Base-by-base conservation (phyloP, 2,888 invertebrate genomes). In the Rhyacophila evoluta region DNA sequence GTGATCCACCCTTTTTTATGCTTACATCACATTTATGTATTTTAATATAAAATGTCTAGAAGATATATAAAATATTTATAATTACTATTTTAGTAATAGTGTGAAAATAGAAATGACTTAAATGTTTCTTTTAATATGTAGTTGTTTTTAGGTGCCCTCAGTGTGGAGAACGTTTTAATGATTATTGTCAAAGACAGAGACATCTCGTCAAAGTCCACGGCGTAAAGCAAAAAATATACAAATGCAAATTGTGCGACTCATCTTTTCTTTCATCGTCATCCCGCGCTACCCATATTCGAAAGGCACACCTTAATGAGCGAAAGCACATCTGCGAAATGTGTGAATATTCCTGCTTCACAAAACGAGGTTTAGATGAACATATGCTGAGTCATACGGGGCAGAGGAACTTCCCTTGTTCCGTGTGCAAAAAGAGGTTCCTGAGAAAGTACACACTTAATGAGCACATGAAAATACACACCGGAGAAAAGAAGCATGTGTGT, bases 141-240 rank as follows among this genome's bases (percentile, higher is more conserved):
- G 19, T 10, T 25, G 10, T 55, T 8, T 55, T 19, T 19, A 80
- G 80, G 38, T 80, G 80, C 19, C n/a, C 73, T n/a, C 28, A 29
- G 1, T 80, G 80, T 55, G 29, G 33, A 0, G 12, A 71, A 25
- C 80, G 74, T n/a, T 80, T 80, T 12, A 39, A 28, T 15, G 70
- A 28, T 36, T 80, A 68, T 68, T 74, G 67, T 11, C 41, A 33
- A 28, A 71, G 75, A 4, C 71, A 75, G 2, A 33, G 37, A 5
- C 80, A 80, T 72, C 69, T 77, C 67, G 74, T 77, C 33, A 15
- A 38, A 2, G 36, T 39, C 10, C 80, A 80, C 72, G 80, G 77
- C 2, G 80, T 37, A 15, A 77, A 74, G 38, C 27, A 72, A 1
- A 19, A n/a, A 11, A 41, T 27, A 11, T 80, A 77, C 28, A 38